These are phyloP conservation scores for Pterostichus madidus DNA, from an alignment of 2,888 invertebrate species.

Conservation along the genomic window DNA sequence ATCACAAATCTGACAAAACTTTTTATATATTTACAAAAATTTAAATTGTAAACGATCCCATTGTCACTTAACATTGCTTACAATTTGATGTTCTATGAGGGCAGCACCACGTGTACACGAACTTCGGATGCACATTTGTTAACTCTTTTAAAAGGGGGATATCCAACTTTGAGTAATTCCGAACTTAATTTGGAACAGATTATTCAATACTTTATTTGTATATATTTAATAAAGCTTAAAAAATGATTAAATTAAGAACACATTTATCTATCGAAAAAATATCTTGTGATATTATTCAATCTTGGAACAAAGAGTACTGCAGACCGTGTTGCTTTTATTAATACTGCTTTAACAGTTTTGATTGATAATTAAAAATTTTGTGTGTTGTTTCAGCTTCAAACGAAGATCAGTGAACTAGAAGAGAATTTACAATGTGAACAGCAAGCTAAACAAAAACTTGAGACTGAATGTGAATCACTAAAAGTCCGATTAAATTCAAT, in stretches of 20 bases:
- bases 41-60: background rate
- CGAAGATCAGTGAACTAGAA: conserved; percentile 71
- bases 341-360: background rate
- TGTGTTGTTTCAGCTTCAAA: conserved; percentile 69
- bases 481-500: conserved; percentile 49
- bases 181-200: background rate
- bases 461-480: conserved; percentile 68
- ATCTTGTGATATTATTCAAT: too few relatives aligned
- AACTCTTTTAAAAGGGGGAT: background rate
- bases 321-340: too few relatives aligned
- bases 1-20: too few relatives aligned
- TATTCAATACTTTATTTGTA: background rate
- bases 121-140: conserved; percentile 14
- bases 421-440: conserved; percentile 71
- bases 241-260: too few relatives aligned
- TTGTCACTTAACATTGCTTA: background rate
- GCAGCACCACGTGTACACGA: conserved; percentile 39
- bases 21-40: too few relatives aligned
- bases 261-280: too few relatives aligned
- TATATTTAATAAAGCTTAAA: too few relatives aligned
- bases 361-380: background rate
- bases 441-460: conserved; percentile 70
- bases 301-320: background rate
- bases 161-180: conserved; percentile 17
- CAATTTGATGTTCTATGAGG: background rate